Evolutionary conservation across 1,140 invertebrate species (phyloP).

Genomic region (Panulirus ornatus): DNA sequence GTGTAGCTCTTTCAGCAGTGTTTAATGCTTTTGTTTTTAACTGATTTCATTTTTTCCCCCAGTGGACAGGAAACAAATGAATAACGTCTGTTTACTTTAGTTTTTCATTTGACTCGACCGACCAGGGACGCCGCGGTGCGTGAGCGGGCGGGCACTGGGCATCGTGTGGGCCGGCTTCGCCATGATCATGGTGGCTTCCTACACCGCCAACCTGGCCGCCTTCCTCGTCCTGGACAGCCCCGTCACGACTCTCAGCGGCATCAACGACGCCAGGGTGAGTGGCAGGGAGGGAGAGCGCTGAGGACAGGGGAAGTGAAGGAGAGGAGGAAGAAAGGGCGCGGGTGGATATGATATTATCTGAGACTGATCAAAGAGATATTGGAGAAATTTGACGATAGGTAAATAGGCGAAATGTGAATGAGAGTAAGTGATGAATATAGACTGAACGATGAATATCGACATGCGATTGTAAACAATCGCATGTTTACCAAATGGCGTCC

Average conservation of each 20-base stretch:
- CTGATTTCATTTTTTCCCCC: too few species aligned
- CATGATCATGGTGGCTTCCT: conserved; percentile 99
- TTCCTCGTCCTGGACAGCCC: conserved; percentile 98
- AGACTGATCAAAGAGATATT: too few species aligned
- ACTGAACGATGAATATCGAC: too few species aligned
- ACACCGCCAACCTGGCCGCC: conserved; percentile 98
- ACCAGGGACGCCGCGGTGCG: conserved; percentile 95
- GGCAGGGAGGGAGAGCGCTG: not conserved
- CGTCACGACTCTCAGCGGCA: conserved; percentile 97
- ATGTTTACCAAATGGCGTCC: too few species aligned
- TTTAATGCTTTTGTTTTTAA: too few species aligned
- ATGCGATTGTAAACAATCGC: too few species aligned
- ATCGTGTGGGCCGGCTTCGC: conserved; percentile 99
- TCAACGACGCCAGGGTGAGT: conserved; percentile 96
- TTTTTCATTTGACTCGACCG: too few species aligned
- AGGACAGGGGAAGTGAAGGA: conserved; percentile 30
- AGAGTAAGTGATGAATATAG: not conserved
- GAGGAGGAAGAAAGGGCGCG: too few species aligned
- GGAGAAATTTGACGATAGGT: conserved; percentile 82
- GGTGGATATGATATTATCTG: too few species aligned
- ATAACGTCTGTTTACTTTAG: too few species aligned
- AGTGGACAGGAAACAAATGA: too few species aligned
- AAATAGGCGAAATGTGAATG: not conserved
- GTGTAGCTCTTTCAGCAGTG: too few species aligned
- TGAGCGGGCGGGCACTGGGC: conserved; percentile 97